Evolutionary conservation across 2,113 vertebrate genomes (phyloP), one percentile per base, ranked within the genome.

Genomic region (Gymnobelideus leadbeateri): DNA sequence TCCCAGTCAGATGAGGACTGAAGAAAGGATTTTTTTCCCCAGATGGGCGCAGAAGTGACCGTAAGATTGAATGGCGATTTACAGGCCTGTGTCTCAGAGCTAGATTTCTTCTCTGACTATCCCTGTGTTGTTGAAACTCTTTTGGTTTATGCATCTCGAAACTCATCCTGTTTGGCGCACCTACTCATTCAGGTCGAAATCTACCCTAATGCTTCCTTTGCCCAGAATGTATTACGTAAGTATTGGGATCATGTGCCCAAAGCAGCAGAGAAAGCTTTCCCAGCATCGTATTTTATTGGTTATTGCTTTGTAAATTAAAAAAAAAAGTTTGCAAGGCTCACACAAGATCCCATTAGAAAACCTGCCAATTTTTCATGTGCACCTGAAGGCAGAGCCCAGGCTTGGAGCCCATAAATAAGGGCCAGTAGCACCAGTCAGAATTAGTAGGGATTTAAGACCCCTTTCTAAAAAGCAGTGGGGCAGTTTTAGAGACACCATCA

Each of bases 101-200:
- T 98, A 0, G 97, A 98, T 94, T 99, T 99, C 98, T 99, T 99
- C 95, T 24, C 94, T 5, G 96, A 98, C 37, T 94, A 97, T 0
- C 98, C 99, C 0, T 99, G 99, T 5, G 9, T 99, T 31, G 46
- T 99, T 84, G 99, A 99, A 89, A 98, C 98, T 0, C 98, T 99
- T 61, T 99, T 98, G 96, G 97, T 99, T 84, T 98, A 98, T 0
- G 99, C 99, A 0, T 99, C 99, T 97, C 97, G 3, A 57, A 97
- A 94, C 0, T 94, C 97, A 0, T 94, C 55, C 43, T 89, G 98
- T 31, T 96, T 97, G 96, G 98, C 99, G 0, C 98, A 97, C 8
- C 98, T 99, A n/a, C 98, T 99, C 61, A 98, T 99, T 94, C 99
- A 99, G 97, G 99, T 98, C 91, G 98, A 99, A 96, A 99, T 99